These are phyloP conservation scores for Calameuta pallipes DNA, from an alignment of 2,888 invertebrate genomes.

Conservation along the genomic window DNA sequence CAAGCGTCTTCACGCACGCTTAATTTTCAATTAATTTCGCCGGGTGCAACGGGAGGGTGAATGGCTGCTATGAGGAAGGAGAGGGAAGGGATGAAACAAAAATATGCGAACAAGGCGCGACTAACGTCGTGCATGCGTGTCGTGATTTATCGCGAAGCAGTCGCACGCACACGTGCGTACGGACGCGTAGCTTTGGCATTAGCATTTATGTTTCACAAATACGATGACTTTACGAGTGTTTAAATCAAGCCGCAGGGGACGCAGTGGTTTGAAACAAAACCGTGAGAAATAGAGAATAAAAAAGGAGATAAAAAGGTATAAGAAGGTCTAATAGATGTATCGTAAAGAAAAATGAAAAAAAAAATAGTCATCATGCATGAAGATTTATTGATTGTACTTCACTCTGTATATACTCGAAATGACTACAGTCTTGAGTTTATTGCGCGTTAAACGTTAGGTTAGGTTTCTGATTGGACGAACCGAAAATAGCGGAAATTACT, in stretches of 20 bases:
- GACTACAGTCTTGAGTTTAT: neutral
- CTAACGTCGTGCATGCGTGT: conserved; percentile 43
- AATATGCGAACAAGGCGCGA: conserved; percentile 51
- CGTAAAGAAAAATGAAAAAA: neutral
- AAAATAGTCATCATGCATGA: neutral
- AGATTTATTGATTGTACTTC: neutral
- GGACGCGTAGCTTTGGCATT: conserved; percentile 32
- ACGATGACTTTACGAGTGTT: conserved; percentile 39
- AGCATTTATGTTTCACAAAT: conserved; percentile 48
- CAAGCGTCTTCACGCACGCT: conserved; percentile 29
- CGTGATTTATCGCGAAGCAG: conserved; percentile 48
- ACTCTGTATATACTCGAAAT: neutral
- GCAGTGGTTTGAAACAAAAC: neutral
- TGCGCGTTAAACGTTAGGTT: neutral
- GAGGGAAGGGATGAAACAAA: conserved; percentile 29
- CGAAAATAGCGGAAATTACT: neutral
- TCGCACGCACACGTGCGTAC: conserved; percentile 16
- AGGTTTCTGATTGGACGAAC: neutral
- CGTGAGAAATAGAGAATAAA: neutral
- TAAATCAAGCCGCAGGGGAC: conserved; percentile 29
- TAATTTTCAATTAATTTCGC: conserved; percentile 57
- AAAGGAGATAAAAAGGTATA: neutral
- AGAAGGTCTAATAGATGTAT: neutral
- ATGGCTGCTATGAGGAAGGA: neutral
- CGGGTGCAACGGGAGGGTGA: conserved; percentile 1